These are phyloP conservation scores for Haliclona indistincta DNA, from an alignment of 37 sponge, comb jelly and placozoan species.

Conservation along the genomic window DNA sequence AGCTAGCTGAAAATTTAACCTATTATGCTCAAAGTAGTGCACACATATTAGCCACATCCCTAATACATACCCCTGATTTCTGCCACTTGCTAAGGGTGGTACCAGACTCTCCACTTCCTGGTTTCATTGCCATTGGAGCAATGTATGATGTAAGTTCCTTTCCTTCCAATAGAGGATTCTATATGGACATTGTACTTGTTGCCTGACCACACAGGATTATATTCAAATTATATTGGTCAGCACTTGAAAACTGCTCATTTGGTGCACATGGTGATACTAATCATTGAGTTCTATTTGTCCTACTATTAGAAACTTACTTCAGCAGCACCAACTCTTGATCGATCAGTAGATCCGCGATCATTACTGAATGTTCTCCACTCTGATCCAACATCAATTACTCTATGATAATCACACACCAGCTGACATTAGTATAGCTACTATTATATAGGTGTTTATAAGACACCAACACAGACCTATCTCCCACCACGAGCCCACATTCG, in stretches of 20 bases:
- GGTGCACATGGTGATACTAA: too few species aligned
- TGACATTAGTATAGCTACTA: too few species aligned
- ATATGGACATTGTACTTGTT: too few species aligned
- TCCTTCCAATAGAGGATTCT: conserved; percentile 84
- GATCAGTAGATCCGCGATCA: conserved; percentile 77
- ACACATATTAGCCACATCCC: too few species aligned
- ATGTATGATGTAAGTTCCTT: conserved; percentile 77
- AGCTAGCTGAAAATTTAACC: too few species aligned
- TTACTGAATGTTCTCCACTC: conserved; percentile 99
- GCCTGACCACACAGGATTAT: too few species aligned
- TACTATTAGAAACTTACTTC: conserved; percentile 77
- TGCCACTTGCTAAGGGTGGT: conserved; percentile 63
- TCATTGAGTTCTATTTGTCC: too few species aligned
- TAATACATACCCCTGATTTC: conserved; percentile 72
- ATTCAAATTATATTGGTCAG: too few species aligned
- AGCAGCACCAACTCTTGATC: conserved; percentile 93
- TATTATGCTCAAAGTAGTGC: too few species aligned
- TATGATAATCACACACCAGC: too few species aligned
- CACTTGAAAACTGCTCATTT: too few species aligned
- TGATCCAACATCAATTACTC: conserved; percentile 97
- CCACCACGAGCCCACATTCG: conserved; percentile 96
- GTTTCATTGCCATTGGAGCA: conserved; percentile 40
- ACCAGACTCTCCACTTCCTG: conserved; percentile 30
- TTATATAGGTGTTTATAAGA: background rate
- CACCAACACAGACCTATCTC: conserved; percentile 71